Evolutionary conservation across 2,888 invertebrate species (phyloP).

Genomic region (Euspilapteryx auroguttella): DNA sequence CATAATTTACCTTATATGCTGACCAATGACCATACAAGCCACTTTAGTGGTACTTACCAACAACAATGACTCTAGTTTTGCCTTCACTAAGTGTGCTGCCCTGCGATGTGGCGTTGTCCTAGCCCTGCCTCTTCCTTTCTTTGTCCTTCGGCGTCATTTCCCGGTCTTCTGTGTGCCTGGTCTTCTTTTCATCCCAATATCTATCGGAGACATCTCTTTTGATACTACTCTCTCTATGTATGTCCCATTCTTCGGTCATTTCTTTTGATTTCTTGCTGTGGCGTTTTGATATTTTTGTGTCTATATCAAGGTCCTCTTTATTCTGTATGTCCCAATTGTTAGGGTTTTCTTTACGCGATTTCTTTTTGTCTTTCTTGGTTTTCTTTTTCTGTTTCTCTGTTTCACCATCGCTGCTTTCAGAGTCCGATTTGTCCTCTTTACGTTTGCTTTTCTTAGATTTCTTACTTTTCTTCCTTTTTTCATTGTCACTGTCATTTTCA

Average conservation of each 20-base stretch:
- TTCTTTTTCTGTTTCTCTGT: constrained; percentile 3
- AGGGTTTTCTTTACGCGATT: background rate
- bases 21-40: no score
- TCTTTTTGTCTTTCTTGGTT: background rate
- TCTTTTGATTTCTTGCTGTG: constrained; percentile 9
- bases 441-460: constrained; percentile 7
- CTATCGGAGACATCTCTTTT: constrained; percentile 10
- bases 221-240: constrained; percentile 12
- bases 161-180: constrained; percentile 10
- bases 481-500: constrained; percentile 2
- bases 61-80: no score
- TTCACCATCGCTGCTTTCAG: constrained; percentile 10
- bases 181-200: constrained; percentile 17
- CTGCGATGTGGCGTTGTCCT: no score
- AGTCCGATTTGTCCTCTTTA: constrained; percentile 18
- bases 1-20: no score
- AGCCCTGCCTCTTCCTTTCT: no score
- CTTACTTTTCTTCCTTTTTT: constrained; percentile 10
- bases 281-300: constrained; percentile 8
- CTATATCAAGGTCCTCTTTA: constrained; percentile 5
- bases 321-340: no score
- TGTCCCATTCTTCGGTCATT: constrained; percentile 17
- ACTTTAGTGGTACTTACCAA: no score
- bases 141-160: no score
- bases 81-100: no score